Evolutionary conservation across 2,797 vertebrate species (phyloP), one percentile per base, ranked within the genome.

Genomic region (Coreius guichenoti): DNA sequence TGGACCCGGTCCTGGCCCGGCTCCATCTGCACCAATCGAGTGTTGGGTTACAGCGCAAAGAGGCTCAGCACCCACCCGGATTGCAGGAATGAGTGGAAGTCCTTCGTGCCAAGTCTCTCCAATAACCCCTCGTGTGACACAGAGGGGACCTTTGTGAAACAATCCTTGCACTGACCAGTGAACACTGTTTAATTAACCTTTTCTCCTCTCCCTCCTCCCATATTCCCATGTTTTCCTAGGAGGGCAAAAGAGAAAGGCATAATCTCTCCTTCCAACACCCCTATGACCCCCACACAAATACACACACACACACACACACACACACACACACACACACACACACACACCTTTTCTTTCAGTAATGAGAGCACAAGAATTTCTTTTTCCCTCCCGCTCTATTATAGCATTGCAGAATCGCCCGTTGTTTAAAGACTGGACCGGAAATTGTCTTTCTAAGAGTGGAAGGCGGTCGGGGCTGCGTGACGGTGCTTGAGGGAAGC

Each of bases 391-490:
- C 23, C n/a, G 73, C 88, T 90, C 84, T 82, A 87, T 86, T 86
- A 90, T 92, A 92, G 90, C 91, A 91, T 89, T 85, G 69, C 88
- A 86, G 90, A 36, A 90, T 75, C 83, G 75, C 68, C 86, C 91
- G 92, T 93, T 95, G 93, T 93, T 90, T 89, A 88, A 90, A 88
- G 85, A 87, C 74, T 85, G 86, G 86, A 87, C 77, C 92, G 94
- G 94, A 95, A 94, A 94, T 94, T 86, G 91, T 90, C 90, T 94
- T 92, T 93, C 93, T 91, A 92, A 92, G 92, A 92, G 91, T 90
- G 86, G 84, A 91, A 89, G 73, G 79, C 77, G 67, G 70, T 85
- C 68, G 17, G 72, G 82, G 45, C 83, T 81, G 63, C n/a, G 33
- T 33, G 26, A 4, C 33, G 7, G 83, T 47, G 36, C 61, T 83